A percentile compares a stretch with the other conserved stretches of the same genome.
Conservation (phyloP, 2,888 invertebrate species). For the Coelopa pilipes region DNA sequence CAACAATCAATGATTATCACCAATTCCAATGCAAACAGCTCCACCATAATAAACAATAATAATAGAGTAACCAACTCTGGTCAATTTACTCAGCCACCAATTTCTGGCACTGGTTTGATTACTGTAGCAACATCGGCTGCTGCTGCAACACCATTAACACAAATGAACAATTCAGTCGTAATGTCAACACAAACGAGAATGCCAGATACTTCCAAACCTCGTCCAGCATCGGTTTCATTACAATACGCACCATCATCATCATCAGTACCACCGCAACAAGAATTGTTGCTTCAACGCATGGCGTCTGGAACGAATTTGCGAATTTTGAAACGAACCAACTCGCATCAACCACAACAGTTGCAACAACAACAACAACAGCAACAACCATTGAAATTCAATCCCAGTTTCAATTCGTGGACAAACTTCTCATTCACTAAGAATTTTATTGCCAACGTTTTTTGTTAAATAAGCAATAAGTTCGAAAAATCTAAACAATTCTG, state of each 20-base stretch:
- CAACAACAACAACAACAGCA: slow-evolving; percentile 40
- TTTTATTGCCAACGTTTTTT: slow-evolving; percentile 66
- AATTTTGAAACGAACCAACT: slow-evolving; percentile 54
- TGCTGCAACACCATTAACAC: slow-evolving; percentile 31
- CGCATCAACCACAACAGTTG: slow-evolving; percentile 50
- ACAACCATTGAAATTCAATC: slow-evolving; percentile 56
- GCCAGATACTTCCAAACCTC: slow-evolving; percentile 39
- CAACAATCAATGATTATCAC: slow-evolving; percentile 47
- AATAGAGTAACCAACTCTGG: slow-evolving; percentile 37
- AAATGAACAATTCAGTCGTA: slow-evolving; percentile 13
- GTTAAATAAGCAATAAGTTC: slow-evolving; percentile 49
- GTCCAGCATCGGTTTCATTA: slow-evolving; percentile 48
- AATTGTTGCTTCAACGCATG: slow-evolving; percentile 55
- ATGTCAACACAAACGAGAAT: slow-evolving; percentile 22
- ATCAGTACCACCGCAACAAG: slow-evolving; percentile 34
- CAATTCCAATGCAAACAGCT: slow-evolving; percentile 47
- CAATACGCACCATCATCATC: slow-evolving; percentile 36
- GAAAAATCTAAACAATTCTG: slow-evolving; percentile 14
- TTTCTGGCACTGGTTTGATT: slow-evolving; percentile 52
- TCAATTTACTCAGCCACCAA: slow-evolving; percentile 39
- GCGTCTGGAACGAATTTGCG: slow-evolving; percentile 59
- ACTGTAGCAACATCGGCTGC: slow-evolving; percentile 50
- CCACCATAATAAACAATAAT: slow-evolving; percentile 27
- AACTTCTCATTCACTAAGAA: slow-evolving; percentile 67
- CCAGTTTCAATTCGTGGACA: slow-evolving; percentile 66